Conservation (phyloP, 2,888 invertebrate species). For the Pristionchus japonicus region DNA sequence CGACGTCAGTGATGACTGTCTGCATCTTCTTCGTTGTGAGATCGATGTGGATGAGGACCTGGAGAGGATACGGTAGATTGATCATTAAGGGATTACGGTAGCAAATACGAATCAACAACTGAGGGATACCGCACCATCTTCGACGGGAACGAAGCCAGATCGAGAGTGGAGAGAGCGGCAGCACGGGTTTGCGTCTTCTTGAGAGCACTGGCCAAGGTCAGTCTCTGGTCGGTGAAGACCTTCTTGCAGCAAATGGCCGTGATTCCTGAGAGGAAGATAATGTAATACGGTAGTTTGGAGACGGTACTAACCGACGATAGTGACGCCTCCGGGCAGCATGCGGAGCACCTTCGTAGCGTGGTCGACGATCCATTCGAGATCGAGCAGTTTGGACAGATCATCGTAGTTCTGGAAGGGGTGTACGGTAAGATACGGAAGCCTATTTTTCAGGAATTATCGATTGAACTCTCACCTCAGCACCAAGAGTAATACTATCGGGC, state of each 20-base stretch:
- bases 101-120: too few species aligned
- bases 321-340: slow-evolving; percentile 62
- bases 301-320: slow-evolving; percentile 55
- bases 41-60: slow-evolving; percentile 61
- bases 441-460: neutral
- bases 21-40: slow-evolving; percentile 53
- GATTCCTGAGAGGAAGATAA: slow-evolving; percentile 49
- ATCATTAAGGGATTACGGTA: neutral
- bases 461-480: slow-evolving; percentile 50
- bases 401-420: slow-evolving; percentile 21
- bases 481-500: slow-evolving; percentile 57
- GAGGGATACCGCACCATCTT: too few species aligned
- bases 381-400: slow-evolving; percentile 49
- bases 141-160: slow-evolving; percentile 54
- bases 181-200: slow-evolving; percentile 57
- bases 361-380: slow-evolving; percentile 62
- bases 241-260: slow-evolving; percentile 59
- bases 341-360: slow-evolving; percentile 59
- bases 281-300: neutral
- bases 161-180: slow-evolving; percentile 56
- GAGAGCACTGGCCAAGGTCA: slow-evolving; percentile 53
- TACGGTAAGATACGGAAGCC: neutral
- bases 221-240: slow-evolving; percentile 53
- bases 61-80: slow-evolving; percentile 17
- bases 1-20: slow-evolving; percentile 55